Percentiles rank a stretch among this genome's conserved stretches.
Evolutionary conservation across 2,888 invertebrate genomes (phyloP).

Genomic region (Amphipyra berbera): DNA sequence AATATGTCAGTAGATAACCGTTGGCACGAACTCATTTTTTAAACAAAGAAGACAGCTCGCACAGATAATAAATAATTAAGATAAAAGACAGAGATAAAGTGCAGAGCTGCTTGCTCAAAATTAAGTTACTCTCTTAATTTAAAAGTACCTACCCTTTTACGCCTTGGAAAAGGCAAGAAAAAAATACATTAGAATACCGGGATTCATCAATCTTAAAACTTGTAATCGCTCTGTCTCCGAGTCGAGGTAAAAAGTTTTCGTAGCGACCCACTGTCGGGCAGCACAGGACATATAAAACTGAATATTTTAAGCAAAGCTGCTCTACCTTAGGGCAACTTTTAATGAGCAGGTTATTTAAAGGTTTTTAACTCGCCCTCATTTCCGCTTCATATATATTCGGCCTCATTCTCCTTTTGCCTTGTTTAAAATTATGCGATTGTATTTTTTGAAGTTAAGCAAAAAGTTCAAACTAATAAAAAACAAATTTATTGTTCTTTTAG

Average conservation of each 20-base stretch:
- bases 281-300: conserved; percentile 53
- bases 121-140: conserved; percentile 69
- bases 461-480: too few relatives aligned
- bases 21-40: conserved; percentile 10
- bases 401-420: conserved; percentile 19
- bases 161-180: conserved; percentile 59
- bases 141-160: conserved; percentile 61
- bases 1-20: conserved; percentile 21
- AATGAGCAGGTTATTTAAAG: conserved; percentile 60
- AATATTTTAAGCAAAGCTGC: conserved; percentile 54
- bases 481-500: too few relatives aligned
- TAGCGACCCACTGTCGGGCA: conserved; percentile 17
- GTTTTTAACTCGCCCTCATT: conserved; percentile 50
- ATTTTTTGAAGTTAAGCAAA: neutral
- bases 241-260: conserved; percentile 67
- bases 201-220: conserved; percentile 83
- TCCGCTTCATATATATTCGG: conserved; percentile 40
- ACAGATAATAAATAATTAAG: conserved; percentile 50
- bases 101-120: conserved; percentile 58
- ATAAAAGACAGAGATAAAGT: conserved; percentile 55
- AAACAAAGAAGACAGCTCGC: conserved; percentile 21
- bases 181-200: conserved; percentile 70
- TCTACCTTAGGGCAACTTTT: conserved; percentile 58
- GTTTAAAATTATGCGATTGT: neutral
- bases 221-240: conserved; percentile 75